A percentile compares a stretch with the other conserved stretches of the same genome.
phyloP scores from a whole-genome alignment of 2,797 vertebrate species.

The Zenarchopterus dispar region DNA sequence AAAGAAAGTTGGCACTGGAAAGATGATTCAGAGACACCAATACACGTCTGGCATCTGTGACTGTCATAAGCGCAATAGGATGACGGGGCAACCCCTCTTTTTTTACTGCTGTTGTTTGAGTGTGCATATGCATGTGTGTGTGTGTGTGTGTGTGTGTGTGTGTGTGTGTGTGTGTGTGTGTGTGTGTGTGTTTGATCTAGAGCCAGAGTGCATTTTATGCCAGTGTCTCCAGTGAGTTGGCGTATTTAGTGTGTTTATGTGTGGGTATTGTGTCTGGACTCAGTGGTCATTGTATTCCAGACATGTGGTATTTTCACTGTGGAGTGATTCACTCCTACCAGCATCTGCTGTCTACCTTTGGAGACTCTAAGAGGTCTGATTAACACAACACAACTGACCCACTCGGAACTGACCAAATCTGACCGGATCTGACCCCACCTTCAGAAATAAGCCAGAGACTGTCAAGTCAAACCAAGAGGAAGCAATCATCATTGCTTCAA shows the following conservation, averaged over 20 bases:
- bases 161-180: conserved; percentile 45
- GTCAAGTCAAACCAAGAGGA: conserved; percentile 34
- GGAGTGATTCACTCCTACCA: conserved; percentile 79
- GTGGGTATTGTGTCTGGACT: conserved; percentile 77
- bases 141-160: conserved; percentile 36
- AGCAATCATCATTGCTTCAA: conserved; percentile 30
- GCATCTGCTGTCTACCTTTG: conserved; percentile 74
- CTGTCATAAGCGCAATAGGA: conserved; percentile 71
- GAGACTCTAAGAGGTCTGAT: conserved; percentile 68
- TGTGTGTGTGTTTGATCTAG: conserved; percentile 33
- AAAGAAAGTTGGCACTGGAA: conserved; percentile 54
- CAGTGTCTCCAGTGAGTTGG: conserved; percentile 68
- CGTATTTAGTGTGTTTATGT: conserved; percentile 70
- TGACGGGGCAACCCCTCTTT: conserved; percentile 68
- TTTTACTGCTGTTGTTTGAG: conserved; percentile 68
- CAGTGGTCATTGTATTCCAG: conserved; percentile 77
- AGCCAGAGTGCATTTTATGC: conserved; percentile 44
- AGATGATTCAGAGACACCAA: conserved; percentile 72
- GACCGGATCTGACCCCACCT: conserved; percentile 58
- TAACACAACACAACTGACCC: conserved; percentile 65
- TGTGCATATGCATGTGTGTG: conserved; percentile 23
- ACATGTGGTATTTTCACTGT: conserved; percentile 73
- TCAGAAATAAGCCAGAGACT: conserved; percentile 51
- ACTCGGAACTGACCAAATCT: conserved; percentile 53
- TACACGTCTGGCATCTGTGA: conserved; percentile 67